Base-by-base conservation (phyloP, 2,797 vertebrate species). In the Peromyscus eremicus region DNA sequence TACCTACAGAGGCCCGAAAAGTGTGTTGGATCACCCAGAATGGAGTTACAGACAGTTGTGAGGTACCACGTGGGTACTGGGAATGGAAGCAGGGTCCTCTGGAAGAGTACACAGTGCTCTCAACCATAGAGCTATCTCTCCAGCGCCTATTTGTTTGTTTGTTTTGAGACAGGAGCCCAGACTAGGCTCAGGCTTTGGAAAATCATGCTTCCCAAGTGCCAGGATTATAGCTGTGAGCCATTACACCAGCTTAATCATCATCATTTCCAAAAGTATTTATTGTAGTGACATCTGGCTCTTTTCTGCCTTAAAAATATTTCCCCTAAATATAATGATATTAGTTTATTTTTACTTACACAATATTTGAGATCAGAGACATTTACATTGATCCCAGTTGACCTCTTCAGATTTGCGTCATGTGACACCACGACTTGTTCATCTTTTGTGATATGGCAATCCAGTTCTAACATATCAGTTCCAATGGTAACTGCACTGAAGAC, bases 361-460 rank as follows among this genome's bases (percentile, higher is more conserved):
- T 99, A 99, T 16, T 98, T 97, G 97, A 99, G 98, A 96, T 99
- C 99, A 0, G 99, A 99, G 96, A 99, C 99, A 97, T 98, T 98
- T 89, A 98, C 98, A 40, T 99, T 98, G 10, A 99, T 89, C 29
- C 99, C 99, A 0, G 99, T 99, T 23, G 99, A 98, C 97, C 99
- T 99, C 98, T 98, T 99, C 95, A 99, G 98, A 98, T 99, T 99
- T 96, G 98, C 98, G 86, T 99, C 99, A 49, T 99, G 99, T 68
- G 99, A 99, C 89, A 99, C 99, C 57, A 99, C 99, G 34, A 99
- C 99, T 97, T 99, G 98, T 83, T 99, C 99, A 68, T 99, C 99
- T 97, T 99, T 99, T 0, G 99, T 99, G 97, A 99, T 98, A 98
- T 99, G 99, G 98, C 99, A 99, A 97, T 99, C 99, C 92, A 99